Evolutionary conservation across 2,113 vertebrate genomes (phyloP).

Genomic region (Capreolus pygargus): DNA sequence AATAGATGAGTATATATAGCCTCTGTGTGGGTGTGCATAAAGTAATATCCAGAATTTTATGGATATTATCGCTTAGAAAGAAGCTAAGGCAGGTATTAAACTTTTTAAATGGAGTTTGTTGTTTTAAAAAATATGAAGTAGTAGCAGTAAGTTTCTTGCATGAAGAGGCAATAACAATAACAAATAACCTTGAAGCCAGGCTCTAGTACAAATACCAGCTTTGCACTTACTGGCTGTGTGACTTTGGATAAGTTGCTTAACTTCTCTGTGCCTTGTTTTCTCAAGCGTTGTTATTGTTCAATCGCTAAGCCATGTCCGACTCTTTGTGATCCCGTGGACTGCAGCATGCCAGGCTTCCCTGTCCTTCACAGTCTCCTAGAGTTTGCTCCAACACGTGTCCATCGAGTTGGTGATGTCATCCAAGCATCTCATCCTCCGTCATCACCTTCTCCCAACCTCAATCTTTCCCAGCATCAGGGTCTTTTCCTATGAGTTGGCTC

Average conservation of each 20-base stretch:
- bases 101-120: background rate
- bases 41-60: background rate
- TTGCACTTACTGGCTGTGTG: background rate
- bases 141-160: background rate
- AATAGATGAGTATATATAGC: background rate
- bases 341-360: background rate
- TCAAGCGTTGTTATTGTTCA: background rate
- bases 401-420: background rate
- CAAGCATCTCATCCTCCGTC: background rate
- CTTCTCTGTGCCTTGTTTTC: background rate
- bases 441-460: background rate
- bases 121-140: background rate
- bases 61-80: background rate
- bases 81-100: background rate
- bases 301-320: accelerated
- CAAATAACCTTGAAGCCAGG: background rate
- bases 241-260: background rate
- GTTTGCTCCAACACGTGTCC: background rate
- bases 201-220: background rate
- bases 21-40: background rate
- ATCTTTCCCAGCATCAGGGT: background rate
- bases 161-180: background rate
- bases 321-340: background rate
- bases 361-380: background rate
- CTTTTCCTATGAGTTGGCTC: background rate